Evolutionary conservation across 2,113 vertebrate genomes (phyloP).

Genomic region (Oriolus oriolus): DNA sequence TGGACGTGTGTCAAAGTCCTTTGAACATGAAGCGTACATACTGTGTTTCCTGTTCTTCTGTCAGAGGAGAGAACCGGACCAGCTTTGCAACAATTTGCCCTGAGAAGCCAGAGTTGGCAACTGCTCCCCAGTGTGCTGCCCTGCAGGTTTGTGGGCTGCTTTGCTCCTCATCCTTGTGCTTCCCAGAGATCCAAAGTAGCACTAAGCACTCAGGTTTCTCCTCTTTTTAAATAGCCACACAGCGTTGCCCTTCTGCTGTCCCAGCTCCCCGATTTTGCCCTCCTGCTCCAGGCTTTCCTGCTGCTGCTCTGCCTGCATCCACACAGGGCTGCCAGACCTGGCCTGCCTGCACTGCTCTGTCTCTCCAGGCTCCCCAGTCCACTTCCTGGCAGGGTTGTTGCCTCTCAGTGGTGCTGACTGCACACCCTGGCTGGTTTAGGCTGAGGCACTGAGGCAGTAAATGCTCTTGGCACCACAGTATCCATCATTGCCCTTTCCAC

Average conservation of each 20-base stretch:
- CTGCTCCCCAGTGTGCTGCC: rapidly evolving
- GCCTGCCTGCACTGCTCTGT: rapidly evolving
- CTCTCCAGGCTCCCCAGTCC: background rate
- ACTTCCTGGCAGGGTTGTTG: background rate
- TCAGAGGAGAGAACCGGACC: background rate
- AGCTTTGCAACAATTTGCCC: background rate
- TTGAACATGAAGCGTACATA: background rate
- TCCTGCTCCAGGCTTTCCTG: background rate
- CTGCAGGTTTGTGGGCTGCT: background rate
- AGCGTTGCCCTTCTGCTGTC: background rate
- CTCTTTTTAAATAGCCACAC: background rate
- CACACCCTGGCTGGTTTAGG: background rate
- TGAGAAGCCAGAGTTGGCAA: rapidly evolving
- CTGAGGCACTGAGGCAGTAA: background rate
- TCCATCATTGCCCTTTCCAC: background rate
- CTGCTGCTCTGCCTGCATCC: background rate
- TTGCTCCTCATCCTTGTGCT: background rate
- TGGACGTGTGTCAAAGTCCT: background rate
- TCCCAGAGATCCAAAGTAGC: background rate
- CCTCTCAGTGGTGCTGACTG: background rate
- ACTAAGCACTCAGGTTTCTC: background rate
- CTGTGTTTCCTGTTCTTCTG: background rate
- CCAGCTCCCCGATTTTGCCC: rapidly evolving
- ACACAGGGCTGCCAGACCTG: background rate
- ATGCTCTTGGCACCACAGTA: rapidly evolving